These are phyloP conservation scores for Maccullochella peelii DNA, from an alignment of 2,113 vertebrate genomes.

Conservation along the genomic window DNA sequence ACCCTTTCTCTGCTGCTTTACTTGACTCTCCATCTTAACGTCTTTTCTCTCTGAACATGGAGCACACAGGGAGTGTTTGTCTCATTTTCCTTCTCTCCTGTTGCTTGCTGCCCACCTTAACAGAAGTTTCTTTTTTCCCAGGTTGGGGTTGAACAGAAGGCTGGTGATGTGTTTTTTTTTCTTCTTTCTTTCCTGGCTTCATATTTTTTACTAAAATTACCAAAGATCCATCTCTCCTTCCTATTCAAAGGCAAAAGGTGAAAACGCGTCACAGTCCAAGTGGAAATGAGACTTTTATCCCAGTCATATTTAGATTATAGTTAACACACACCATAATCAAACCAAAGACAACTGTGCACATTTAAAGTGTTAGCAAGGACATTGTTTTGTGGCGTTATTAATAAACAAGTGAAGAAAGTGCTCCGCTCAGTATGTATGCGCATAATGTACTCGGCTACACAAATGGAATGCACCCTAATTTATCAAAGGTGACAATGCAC, in stretches of 20 bases:
- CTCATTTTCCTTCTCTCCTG: background rate
- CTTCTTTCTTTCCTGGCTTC: background rate
- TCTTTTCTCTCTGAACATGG: background rate
- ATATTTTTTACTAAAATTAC: conserved; percentile 15
- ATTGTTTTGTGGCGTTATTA: conserved; percentile 33
- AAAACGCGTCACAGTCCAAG: background rate
- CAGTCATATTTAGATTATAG: background rate
- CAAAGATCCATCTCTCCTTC: conserved; percentile 46
- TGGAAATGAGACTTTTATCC: background rate
- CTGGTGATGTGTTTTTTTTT: background rate
- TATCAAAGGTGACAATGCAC: conserved; percentile 69
- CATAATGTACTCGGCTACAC: conserved; percentile 49
- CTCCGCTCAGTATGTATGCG: conserved; percentile 36
- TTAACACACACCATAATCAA: background rate
- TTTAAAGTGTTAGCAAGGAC: background rate
- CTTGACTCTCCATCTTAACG: background rate
- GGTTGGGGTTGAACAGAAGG: conserved; percentile 19
- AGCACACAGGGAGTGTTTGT: background rate
- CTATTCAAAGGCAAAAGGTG: background rate
- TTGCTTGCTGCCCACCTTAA: background rate
- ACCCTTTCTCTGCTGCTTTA: conserved; percentile 3
- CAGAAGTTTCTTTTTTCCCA: conserved; percentile 40
- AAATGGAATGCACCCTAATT: conserved; percentile 60
- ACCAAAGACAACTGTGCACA: conserved; percentile 1
- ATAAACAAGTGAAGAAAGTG: conserved; percentile 34